These are phyloP conservation scores for Polyergus mexicanus DNA, from an alignment of 1,140 invertebrate species.

Conservation along the genomic window DNA sequence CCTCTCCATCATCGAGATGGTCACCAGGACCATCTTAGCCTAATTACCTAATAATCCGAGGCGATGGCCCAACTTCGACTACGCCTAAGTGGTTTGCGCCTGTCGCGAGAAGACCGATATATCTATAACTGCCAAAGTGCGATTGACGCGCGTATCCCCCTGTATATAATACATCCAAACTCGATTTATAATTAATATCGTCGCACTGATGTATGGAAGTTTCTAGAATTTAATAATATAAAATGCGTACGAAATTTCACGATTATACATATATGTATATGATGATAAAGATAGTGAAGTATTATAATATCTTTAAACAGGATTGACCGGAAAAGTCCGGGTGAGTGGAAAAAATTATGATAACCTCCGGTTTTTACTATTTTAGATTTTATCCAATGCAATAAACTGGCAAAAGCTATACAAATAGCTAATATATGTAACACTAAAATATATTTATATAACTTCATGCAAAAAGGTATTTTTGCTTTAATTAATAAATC, in stretches of 20 bases:
- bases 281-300: not conserved
- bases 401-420: too few relatives aligned
- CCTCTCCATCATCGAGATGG: conserved; percentile 80
- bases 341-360: too few relatives aligned
- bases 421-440: too few relatives aligned
- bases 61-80: conserved; percentile 81
- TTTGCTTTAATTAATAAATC: too few relatives aligned
- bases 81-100: conserved; percentile 72
- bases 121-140: conserved; percentile 72
- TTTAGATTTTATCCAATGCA: too few relatives aligned
- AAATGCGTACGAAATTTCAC: not conserved
- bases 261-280: not conserved
- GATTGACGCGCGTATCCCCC: conserved; percentile 16
- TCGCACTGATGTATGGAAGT: not conserved
- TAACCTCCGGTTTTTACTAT: too few relatives aligned
- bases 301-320: not conserved
- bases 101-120: conserved; percentile 70
- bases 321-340: too few relatives aligned
- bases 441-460: too few relatives aligned
- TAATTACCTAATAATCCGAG: conserved; percentile 84
- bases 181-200: not conserved
- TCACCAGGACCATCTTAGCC: conserved; percentile 82
- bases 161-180: conserved; percentile 22
- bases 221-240: not conserved
- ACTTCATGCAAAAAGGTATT: too few relatives aligned